phyloP scores from a whole-genome alignment of 2,888 invertebrate genomes.

The Mantis religiosa region DNA sequence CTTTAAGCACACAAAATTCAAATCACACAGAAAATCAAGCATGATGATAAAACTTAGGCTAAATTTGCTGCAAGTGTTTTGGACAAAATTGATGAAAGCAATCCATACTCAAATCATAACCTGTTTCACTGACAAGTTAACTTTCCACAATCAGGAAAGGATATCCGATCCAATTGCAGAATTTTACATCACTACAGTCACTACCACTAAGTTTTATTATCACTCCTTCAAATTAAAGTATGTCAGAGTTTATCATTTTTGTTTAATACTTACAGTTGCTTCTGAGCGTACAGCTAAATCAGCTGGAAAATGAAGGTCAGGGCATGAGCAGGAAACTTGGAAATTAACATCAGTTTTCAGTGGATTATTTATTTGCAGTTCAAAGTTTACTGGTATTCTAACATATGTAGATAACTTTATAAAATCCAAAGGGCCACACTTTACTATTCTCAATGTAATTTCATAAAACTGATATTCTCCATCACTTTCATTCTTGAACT shows the following conservation, averaged over 20 bases:
- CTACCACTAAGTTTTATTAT: too few relatives aligned
- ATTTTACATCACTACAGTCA: too few relatives aligned
- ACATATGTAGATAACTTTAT: slow-evolving; percentile 40
- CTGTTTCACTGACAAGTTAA: too few relatives aligned
- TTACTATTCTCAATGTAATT: slow-evolving; percentile 38
- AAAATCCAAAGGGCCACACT: slow-evolving; percentile 38
- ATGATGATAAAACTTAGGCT: too few relatives aligned
- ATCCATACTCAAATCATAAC: too few relatives aligned
- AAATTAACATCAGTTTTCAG: slow-evolving; percentile 39
- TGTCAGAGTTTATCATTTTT: not conserved
- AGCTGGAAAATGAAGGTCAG: slow-evolving; percentile 36
- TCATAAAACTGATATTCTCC: slow-evolving; percentile 43
- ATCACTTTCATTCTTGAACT: slow-evolving; percentile 41
- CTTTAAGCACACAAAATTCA: too few relatives aligned
- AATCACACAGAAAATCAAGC: too few relatives aligned
- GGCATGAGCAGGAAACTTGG: slow-evolving; percentile 34
- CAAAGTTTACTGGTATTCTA: slow-evolving; percentile 36
- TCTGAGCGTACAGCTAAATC: slow-evolving; percentile 36
- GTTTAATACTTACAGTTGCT: slow-evolving; percentile 37
- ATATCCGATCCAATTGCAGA: too few relatives aligned
- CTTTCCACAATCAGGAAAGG: too few relatives aligned
- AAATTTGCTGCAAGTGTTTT: too few relatives aligned
- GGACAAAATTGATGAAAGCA: too few relatives aligned
- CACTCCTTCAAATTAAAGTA: too few relatives aligned
- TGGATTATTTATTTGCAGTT: slow-evolving; percentile 42